These are phyloP conservation scores for Entomyzon cyanotis DNA, from an alignment of 2,113 vertebrate genomes.

Conservation along the genomic window DNA sequence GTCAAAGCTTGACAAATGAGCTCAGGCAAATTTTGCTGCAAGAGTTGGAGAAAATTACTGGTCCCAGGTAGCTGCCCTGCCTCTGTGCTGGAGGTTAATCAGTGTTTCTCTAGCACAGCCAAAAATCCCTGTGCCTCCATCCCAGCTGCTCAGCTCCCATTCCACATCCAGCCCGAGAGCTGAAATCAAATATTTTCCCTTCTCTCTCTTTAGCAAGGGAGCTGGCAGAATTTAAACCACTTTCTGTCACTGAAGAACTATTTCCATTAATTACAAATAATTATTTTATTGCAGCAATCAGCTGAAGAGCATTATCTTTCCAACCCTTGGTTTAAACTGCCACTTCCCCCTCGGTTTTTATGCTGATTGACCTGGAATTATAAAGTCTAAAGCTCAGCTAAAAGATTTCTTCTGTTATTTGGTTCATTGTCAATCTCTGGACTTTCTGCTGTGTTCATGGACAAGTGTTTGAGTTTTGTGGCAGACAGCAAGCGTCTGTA, in stretches of 20 bases:
- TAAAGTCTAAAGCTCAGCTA: background rate
- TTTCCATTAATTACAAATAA: background rate
- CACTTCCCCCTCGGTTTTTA: background rate
- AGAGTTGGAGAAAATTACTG: constrained; percentile 4
- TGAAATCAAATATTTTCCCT: background rate
- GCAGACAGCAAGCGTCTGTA: background rate
- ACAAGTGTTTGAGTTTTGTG: background rate
- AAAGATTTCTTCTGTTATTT: background rate
- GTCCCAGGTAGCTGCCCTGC: background rate
- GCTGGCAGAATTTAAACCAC: background rate
- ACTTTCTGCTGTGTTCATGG: background rate
- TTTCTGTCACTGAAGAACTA: background rate
- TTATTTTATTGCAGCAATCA: background rate
- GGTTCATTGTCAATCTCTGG: background rate
- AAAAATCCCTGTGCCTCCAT: background rate
- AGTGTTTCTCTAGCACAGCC: background rate
- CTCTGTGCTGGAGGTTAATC: background rate
- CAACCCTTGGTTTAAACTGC: background rate
- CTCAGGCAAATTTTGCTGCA: constrained; percentile 23
- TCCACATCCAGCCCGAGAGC: background rate
- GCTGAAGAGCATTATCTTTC: background rate
- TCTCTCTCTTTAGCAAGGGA: background rate
- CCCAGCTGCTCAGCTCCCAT: background rate
- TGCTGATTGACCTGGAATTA: background rate
- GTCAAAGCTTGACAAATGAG: constrained; percentile 44